Evolutionary conservation across 2,888 invertebrate genomes (phyloP).

Genomic region (Eupithecia inturbata): DNA sequence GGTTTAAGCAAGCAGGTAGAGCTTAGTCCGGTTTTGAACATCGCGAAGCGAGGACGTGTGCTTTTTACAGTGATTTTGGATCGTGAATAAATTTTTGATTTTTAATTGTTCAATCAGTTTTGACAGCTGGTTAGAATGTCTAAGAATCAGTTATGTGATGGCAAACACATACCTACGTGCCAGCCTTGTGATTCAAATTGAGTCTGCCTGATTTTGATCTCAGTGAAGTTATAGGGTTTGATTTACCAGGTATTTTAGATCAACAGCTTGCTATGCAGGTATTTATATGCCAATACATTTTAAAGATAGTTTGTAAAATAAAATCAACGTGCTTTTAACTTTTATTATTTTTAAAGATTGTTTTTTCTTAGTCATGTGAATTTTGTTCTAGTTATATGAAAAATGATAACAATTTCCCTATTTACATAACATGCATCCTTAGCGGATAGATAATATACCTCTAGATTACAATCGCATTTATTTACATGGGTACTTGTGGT

Average conservation of each 20-base stretch:
- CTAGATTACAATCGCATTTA: neutral
- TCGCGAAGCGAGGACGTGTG: conserved; percentile 3
- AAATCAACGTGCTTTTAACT: no score
- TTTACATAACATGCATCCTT: neutral
- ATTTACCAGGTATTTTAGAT: neutral
- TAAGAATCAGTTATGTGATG: neutral
- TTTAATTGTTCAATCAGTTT: neutral
- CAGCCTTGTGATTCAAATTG: neutral
- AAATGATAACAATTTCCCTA: neutral
- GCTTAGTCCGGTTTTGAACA: conserved; percentile 15
- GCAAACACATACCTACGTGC: neutral
- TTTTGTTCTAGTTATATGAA: neutral
- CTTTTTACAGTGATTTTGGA: neutral
- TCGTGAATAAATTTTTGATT: neutral
- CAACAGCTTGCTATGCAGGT: neutral
- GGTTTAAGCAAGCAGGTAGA: conserved; percentile 7
- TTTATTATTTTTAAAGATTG: no score
- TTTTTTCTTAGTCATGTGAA: neutral
- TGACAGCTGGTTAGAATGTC: no score
- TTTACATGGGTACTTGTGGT: neutral
- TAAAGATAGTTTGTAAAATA: no score
- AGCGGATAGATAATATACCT: neutral
- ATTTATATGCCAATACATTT: neutral
- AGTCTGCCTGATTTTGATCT: neutral
- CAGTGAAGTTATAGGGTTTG: neutral